These are phyloP conservation scores for Cheilosia vulpina DNA, from an alignment of 2,888 invertebrate species.

Conservation along the genomic window DNA sequence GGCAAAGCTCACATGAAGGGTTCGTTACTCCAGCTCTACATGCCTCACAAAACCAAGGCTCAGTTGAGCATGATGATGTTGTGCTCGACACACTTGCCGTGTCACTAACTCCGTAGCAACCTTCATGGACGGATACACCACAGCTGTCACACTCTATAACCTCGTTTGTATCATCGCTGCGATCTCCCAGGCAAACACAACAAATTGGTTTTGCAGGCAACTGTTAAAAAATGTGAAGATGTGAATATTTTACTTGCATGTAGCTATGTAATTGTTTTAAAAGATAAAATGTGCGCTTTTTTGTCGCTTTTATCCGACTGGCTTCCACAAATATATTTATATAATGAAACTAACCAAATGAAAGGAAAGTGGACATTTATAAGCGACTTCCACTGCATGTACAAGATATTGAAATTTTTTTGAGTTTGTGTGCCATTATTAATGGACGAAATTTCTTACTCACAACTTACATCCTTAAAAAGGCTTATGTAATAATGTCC, in stretches of 20 bases:
- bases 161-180: slow-evolving; percentile 96
- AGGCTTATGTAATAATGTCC: too few relatives aligned
- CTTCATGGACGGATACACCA: slow-evolving; percentile 98
- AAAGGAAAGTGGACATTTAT: too few relatives aligned
- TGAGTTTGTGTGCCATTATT: too few relatives aligned
- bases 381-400: too few relatives aligned
- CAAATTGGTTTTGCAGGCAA: slow-evolving; percentile 92
- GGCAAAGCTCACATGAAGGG: slow-evolving; percentile 97
- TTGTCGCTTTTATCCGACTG: too few relatives aligned
- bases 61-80: slow-evolving; percentile 96
- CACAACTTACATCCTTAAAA: too few relatives aligned
- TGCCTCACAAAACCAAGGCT: slow-evolving; percentile 99
- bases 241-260: not conserved
- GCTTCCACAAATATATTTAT: too few relatives aligned
- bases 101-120: slow-evolving; percentile 97
- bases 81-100: slow-evolving; percentile 95
- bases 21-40: slow-evolving; percentile 95
- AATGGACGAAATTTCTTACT: too few relatives aligned
- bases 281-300: too few relatives aligned
- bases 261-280: not conserved
- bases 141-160: slow-evolving; percentile 99
- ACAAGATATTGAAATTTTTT: too few relatives aligned
- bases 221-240: slow-evolving; percentile 78
- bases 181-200: slow-evolving; percentile 96
- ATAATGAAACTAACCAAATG: too few relatives aligned